phyloP scores from a whole-genome alignment of 2,797 vertebrate species.

The Muraenolepis orangiensis region DNA sequence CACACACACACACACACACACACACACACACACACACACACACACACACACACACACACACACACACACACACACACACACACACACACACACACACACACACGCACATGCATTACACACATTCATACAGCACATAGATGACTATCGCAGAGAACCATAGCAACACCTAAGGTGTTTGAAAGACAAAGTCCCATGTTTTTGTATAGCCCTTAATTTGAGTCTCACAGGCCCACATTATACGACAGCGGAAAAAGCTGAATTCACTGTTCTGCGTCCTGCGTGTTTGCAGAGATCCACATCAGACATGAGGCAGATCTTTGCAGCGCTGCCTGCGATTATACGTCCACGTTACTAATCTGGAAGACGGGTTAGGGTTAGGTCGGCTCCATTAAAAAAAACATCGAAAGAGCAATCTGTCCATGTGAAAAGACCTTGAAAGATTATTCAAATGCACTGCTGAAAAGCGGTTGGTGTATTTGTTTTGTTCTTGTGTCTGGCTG shows the following conservation, averaged over 20 bases:
- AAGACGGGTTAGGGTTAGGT: neutral
- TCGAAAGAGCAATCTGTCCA: neutral
- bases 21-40: conserved; percentile 3
- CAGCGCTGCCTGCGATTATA: too few relatives aligned
- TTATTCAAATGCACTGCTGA: neutral
- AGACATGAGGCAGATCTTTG: neutral
- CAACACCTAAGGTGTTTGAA: neutral
- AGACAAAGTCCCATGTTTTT: neutral
- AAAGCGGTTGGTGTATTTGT: neutral
- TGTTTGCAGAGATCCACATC: neutral
- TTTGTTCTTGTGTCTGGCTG: neutral
- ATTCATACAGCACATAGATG: neutral
- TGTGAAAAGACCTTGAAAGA: neutral
- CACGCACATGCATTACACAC: conserved; percentile 1
- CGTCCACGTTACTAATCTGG: neutral
- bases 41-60: conserved; percentile 5
- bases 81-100: conserved; percentile 5
- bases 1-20: neutral
- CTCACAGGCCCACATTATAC: neutral
- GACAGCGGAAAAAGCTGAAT: neutral
- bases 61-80: conserved; percentile 2
- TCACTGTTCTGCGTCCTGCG: neutral
- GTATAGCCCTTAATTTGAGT: neutral
- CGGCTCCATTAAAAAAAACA: neutral
- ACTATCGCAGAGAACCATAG: neutral